Evolutionary conservation across 2,888 invertebrate species (phyloP).

Genomic region (Sarcophaga subvicina): DNA sequence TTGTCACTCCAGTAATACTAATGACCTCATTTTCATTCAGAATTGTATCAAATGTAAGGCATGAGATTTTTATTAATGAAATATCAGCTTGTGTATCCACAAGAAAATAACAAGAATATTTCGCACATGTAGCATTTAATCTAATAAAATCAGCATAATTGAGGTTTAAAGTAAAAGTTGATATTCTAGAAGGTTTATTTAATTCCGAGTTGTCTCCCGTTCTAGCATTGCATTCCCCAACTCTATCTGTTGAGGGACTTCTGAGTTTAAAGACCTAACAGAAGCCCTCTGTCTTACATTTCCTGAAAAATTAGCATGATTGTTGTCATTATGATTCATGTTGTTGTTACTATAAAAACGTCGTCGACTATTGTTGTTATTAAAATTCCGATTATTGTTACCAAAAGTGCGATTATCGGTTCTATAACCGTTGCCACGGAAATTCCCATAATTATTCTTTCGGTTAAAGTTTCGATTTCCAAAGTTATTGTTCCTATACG

Average conservation of each 20-base stretch:
- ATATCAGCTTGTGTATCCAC: constrained; percentile 34
- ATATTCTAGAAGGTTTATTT: neutral
- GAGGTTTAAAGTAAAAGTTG: constrained; percentile 22
- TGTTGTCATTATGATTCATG: constrained; percentile 1
- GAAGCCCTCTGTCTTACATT: neutral
- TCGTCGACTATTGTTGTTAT: neutral
- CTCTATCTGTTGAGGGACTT: constrained; percentile 27
- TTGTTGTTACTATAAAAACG: neutral
- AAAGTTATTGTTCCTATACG: neutral
- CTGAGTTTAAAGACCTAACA: constrained; percentile 44
- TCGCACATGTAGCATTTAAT: neutral
- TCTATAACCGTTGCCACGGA: neutral
- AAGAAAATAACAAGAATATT: constrained; percentile 19
- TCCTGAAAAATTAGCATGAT: neutral
- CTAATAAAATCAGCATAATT: constrained; percentile 33
- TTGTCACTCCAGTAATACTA: too few species aligned
- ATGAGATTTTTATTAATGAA: neutral
- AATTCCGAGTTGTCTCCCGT: neutral
- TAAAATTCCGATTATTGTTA: neutral
- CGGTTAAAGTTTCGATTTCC: neutral
- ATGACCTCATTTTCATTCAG: too few species aligned
- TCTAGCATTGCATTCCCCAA: neutral
- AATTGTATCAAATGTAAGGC: too few species aligned
- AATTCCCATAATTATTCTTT: neutral
- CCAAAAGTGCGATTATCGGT: constrained; percentile 4